These are phyloP conservation scores for Protonibea diacanthus DNA, from an alignment of 2,797 vertebrate species.

Conservation along the genomic window DNA sequence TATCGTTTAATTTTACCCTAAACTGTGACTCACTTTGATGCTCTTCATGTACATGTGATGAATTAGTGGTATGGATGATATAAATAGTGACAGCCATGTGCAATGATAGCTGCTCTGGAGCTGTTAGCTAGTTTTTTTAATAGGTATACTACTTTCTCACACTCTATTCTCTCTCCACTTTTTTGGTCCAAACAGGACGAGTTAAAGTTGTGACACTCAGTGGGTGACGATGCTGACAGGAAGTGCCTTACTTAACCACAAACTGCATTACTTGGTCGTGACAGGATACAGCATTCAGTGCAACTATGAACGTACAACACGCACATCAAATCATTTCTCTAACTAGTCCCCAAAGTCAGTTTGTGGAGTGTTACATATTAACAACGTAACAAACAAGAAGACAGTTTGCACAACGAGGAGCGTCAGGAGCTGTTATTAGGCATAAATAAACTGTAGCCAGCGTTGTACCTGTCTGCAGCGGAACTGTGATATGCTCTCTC, in stretches of 20 bases:
- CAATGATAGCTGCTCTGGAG: too few species aligned
- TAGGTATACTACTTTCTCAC: too few species aligned
- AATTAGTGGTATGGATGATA: too few species aligned
- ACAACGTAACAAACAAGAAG: neutral
- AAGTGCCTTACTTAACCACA: conserved; percentile 9
- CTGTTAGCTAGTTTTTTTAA: too few species aligned
- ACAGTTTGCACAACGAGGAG: neutral
- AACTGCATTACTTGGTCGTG: neutral
- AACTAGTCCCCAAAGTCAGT: neutral
- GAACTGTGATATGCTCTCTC: conserved; percentile 97
- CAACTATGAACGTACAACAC: neutral
- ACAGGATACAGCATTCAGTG: conserved; percentile 22
- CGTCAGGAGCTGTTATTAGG: neutral
- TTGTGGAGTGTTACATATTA: neutral
- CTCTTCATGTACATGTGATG: too few species aligned
- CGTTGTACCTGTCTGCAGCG: conserved; percentile 93
- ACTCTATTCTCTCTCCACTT: too few species aligned
- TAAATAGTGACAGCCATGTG: too few species aligned
- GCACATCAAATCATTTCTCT: neutral
- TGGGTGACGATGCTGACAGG: neutral
- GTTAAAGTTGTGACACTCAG: neutral
- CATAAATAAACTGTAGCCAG: neutral
- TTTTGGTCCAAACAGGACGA: too few species aligned
- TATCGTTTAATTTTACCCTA: too few species aligned
- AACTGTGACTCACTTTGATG: too few species aligned